A percentile compares a stretch with the other conserved stretches of the same genome.
Evolutionary conservation across 2,113 vertebrate species (phyloP).

Genomic region (Gymnorhina tibicen): DNA sequence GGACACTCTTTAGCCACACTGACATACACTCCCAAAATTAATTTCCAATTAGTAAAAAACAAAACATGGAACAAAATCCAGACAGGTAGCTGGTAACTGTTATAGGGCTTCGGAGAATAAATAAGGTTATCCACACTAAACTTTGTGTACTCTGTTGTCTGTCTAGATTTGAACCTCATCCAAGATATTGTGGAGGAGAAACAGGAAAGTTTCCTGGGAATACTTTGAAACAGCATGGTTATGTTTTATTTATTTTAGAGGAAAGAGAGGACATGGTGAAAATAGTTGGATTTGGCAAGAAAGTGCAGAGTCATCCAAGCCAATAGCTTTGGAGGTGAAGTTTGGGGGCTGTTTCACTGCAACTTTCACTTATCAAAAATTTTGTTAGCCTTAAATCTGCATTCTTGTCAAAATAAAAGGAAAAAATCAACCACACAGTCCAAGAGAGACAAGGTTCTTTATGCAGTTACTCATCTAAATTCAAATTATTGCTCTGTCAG

Average conservation of each 20-base stretch:
- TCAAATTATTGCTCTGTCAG: not conserved
- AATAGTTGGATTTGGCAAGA: not conserved
- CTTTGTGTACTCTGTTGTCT: not conserved
- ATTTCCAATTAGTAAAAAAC: not conserved
- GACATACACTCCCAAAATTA: not conserved
- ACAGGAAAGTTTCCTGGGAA: not conserved
- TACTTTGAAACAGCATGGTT: not conserved
- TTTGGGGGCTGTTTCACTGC: not conserved
- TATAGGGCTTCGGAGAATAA: not conserved
- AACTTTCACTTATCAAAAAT: not conserved
- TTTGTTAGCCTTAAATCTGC: not conserved
- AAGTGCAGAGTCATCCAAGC: not conserved
- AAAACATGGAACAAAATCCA: rapidly evolving
- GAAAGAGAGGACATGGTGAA: not conserved
- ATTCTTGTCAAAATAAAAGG: not conserved
- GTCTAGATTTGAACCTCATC: not conserved
- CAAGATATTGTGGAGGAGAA: not conserved
- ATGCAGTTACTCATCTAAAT: not conserved
- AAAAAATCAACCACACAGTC: not conserved
- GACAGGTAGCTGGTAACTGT: not conserved
- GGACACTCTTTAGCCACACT: not conserved
- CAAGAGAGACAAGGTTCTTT: not conserved
- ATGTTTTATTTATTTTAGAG: not conserved
- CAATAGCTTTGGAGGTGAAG: not conserved
- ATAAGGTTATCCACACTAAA: not conserved